Evolutionary conservation across 2,797 vertebrate species (phyloP).

Genomic region (Neosalanx taihuensis): DNA sequence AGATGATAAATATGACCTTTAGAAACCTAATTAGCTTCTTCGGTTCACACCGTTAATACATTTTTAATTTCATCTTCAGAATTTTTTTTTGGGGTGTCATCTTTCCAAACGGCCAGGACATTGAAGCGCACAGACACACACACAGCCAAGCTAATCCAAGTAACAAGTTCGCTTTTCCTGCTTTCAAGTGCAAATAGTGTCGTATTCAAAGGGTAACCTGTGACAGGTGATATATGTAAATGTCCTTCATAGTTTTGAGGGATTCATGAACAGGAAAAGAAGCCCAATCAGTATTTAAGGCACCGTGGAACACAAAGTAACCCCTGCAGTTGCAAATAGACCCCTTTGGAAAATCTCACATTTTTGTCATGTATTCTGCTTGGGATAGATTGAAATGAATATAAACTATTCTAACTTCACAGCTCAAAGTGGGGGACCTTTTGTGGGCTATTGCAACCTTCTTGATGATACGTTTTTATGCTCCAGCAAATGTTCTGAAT

Average conservation of each 20-base stretch:
- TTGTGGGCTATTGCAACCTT: conserved; percentile 33
- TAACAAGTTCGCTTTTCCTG: conserved; percentile 20
- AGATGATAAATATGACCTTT: conserved; percentile 4
- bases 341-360: conserved; percentile 18
- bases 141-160: conserved; percentile 12
- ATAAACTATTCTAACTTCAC: background rate
- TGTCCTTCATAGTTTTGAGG: conserved; percentile 22
- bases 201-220: conserved; percentile 20
- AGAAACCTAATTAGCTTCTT: background rate
- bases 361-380: conserved; percentile 7
- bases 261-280: conserved; percentile 28
- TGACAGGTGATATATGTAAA: conserved; percentile 33
- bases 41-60: background rate
- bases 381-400: conserved; percentile 6
- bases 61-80: background rate
- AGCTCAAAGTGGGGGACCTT: conserved; percentile 12
- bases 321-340: conserved; percentile 26
- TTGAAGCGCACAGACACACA: background rate
- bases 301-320: conserved; percentile 14
- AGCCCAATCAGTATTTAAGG: conserved; percentile 23
- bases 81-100: background rate
- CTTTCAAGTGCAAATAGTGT: conserved; percentile 36
- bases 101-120: background rate
- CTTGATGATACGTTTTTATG: conserved; percentile 15
- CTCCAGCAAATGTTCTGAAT: background rate